A percentile compares a stretch with the other conserved stretches of the same genome.
phyloP scores from a whole-genome alignment of 2,797 vertebrate genomes.

The Crenichthys baileyi region DNA sequence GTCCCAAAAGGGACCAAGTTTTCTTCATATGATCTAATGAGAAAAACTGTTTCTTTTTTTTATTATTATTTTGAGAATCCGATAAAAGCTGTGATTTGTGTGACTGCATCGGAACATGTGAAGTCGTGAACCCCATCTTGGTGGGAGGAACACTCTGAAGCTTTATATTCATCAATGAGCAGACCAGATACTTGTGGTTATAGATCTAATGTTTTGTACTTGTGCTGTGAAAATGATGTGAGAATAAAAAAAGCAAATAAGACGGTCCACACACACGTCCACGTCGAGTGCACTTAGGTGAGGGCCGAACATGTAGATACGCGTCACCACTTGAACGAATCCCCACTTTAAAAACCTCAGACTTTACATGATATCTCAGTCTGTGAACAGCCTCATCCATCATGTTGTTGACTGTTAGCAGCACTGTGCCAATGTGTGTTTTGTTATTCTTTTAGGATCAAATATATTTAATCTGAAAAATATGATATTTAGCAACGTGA shows the following conservation, averaged over 20 bases:
- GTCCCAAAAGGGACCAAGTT: conserved; percentile 39
- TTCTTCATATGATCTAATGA: conserved; percentile 7
- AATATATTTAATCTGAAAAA: conserved; percentile 64
- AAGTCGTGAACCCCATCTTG: conserved; percentile 48
- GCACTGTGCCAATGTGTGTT: conserved; percentile 65
- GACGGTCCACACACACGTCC: conserved; percentile 59
- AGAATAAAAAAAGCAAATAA: not conserved
- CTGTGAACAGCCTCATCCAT: conserved; percentile 52
- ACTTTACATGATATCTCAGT: conserved; percentile 58
- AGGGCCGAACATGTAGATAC: conserved; percentile 60
- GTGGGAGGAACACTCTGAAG: conserved; percentile 49
- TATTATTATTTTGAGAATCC: conserved; percentile 6
- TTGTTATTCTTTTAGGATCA: conserved; percentile 70
- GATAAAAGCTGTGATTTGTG: conserved; percentile 39
- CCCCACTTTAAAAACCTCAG: conserved; percentile 4
- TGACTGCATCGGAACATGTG: conserved; percentile 26
- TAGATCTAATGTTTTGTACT: conserved; percentile 77
- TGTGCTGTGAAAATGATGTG: conserved; percentile 75
- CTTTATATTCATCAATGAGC: conserved; percentile 75
- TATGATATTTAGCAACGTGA: conserved; percentile 68
- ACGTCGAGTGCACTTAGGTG: conserved; percentile 52
- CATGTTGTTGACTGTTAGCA: conserved; percentile 63
- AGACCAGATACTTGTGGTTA: conserved; percentile 86
- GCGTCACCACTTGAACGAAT: conserved; percentile 15
- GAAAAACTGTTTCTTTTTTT: conserved; percentile 31